Evolutionary conservation across 1,140 invertebrate genomes (phyloP).

Genomic region (Vanessa atalanta): DNA sequence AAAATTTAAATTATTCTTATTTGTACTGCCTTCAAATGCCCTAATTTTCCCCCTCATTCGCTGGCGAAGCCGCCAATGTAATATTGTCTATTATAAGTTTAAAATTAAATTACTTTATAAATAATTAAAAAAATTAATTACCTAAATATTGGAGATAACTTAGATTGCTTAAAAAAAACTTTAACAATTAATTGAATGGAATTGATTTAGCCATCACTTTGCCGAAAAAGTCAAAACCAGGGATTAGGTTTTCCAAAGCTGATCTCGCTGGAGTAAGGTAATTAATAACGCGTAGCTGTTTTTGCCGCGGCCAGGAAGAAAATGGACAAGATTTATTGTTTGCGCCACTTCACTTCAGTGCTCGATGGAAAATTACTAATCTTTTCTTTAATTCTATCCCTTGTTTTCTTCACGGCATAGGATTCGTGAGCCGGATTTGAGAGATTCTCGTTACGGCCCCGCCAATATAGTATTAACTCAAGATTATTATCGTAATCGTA

Average conservation of each 20-base stretch:
- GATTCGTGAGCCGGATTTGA: conserved; percentile 51
- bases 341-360: conserved; percentile 57
- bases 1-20: too few species aligned
- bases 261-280: conserved; percentile 59
- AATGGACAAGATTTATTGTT: conserved; percentile 72
- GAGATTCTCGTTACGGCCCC: conserved; percentile 49
- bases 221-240: conserved; percentile 64
- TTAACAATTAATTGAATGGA: conserved; percentile 30
- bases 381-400: conserved; percentile 69
- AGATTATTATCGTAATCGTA: conserved; percentile 29
- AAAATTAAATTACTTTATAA: too few species aligned
- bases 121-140: neutral
- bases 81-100: too few species aligned
- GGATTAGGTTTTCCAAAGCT: conserved; percentile 62
- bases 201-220: conserved; percentile 63
- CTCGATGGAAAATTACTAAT: conserved; percentile 48
- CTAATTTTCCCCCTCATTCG: too few species aligned
- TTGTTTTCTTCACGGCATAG: conserved; percentile 47
- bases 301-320: conserved; percentile 66
- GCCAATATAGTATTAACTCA: conserved; percentile 42
- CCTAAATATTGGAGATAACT: neutral
- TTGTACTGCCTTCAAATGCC: too few species aligned
- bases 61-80: too few species aligned
- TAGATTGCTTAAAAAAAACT: conserved; percentile 5
- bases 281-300: conserved; percentile 68